Percentiles rank a stretch among this genome's conserved stretches.
Conservation (phyloP, 2,113 vertebrate genomes). For the Zapus hudsonius region DNA sequence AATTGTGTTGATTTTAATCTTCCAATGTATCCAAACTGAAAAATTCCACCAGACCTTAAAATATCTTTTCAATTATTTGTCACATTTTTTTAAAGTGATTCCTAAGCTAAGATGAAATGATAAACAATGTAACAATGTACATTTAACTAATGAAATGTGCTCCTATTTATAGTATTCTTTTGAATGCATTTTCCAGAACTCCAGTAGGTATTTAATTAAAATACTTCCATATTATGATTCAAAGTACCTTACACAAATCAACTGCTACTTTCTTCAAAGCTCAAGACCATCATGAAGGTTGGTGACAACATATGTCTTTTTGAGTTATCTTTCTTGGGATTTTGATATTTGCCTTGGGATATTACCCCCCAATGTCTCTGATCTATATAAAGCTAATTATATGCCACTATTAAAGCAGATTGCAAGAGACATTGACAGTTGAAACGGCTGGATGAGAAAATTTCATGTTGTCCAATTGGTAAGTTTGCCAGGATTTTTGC, state of each 20-base stretch:
- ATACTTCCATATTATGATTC: conserved; percentile 74
- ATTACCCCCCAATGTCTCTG: conserved; percentile 76
- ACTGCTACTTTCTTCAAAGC: conserved; percentile 69
- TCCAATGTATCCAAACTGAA: background rate
- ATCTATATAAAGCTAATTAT: conserved; percentile 86
- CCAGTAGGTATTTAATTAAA: conserved; percentile 75
- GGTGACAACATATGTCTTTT: conserved; percentile 79
- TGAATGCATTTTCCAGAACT: conserved; percentile 72
- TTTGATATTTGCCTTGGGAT: conserved; percentile 81
- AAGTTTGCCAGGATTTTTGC: conserved; percentile 81
- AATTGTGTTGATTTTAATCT: conserved; percentile 11
- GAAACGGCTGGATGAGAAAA: conserved; percentile 84
- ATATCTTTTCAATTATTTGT: conserved; percentile 47
- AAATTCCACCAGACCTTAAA: conserved; percentile 13
- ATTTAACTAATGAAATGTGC: conserved; percentile 8
- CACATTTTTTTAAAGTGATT: conserved; percentile 48
- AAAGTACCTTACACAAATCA: conserved; percentile 80
- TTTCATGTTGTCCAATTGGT: conserved; percentile 77
- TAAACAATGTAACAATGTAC: conserved; percentile 25
- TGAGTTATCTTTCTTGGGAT: conserved; percentile 80
- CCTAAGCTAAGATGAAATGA: background rate
- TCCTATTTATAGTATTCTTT: conserved; percentile 64
- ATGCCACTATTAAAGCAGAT: conserved; percentile 85
- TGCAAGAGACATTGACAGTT: conserved; percentile 85
- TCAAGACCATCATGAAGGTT: conserved; percentile 75